Base-by-base conservation (phyloP, 2,888 invertebrate genomes). In the Troglohyphantes excavatus region DNA sequence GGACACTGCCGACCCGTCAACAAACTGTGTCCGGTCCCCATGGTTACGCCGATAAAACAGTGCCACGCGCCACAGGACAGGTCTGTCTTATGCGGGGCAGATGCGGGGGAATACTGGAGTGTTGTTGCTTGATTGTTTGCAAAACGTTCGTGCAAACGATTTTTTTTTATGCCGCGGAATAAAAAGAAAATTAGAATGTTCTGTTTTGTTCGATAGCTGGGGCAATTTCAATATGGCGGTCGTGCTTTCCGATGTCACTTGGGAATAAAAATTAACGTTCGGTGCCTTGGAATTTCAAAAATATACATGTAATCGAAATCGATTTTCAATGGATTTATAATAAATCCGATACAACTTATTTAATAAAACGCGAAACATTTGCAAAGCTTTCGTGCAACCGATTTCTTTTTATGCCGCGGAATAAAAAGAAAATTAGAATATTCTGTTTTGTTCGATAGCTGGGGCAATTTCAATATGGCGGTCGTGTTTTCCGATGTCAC, bases 31-130 rank as follows among this genome's bases (percentile, higher is more conserved):
- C 76, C 21, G 7, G 88, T 89, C 76, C 88, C 88, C 88, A 89
- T 89, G 65, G 88, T 75, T 75, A 89, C 88, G 39, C 13, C 33
- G 73, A 82, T 82, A 81, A 67, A 82, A 89, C 88, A 89, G 73
- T 61, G 81, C 46, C 63, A 82, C 75, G 88, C 81, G n/a, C 68
- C 46, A 29, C 26, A 33, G 33, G 46, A 43, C 85, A 23, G 11
- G 2, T 23, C 63, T 53, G 53, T n/a, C 53, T 53, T 17, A 53
- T 53, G 53, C 53, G 53, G 53, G 33, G 17, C n/a, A 13, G 17
- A 53, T 3, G 9, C 9, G 33, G 33, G n/a, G 5, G 53, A 53
- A 53, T 53, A 53, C 53, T 53, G 53, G 13, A 5, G 13, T 53
- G 13, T 53, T 53, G 17, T 53, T 53, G 53, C 53, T n/a, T 53